These are phyloP conservation scores for Callocephalon fimbriatum DNA, from an alignment of 2,113 vertebrate genomes.

Conservation along the genomic window DNA sequence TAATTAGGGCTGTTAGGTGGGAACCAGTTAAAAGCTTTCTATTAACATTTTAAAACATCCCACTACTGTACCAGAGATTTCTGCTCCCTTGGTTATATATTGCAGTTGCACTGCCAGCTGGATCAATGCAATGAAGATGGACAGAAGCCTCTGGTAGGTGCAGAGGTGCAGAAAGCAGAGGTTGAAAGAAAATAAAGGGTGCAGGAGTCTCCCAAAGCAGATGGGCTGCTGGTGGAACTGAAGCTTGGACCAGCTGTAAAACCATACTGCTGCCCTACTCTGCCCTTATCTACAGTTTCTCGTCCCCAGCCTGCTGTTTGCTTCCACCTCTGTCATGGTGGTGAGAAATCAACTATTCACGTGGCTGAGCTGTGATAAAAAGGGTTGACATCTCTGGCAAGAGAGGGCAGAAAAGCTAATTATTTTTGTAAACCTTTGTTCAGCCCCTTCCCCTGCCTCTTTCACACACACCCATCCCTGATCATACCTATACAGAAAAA, in stretches of 20 bases:
- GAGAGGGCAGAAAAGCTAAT: constrained; percentile 31
- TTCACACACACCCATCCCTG: neutral
- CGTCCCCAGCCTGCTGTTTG: neutral
- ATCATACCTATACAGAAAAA: neutral
- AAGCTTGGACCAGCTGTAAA: neutral
- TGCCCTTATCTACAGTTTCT: neutral
- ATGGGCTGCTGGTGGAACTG: neutral
- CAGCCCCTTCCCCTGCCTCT: neutral
- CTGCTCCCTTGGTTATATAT: neutral
- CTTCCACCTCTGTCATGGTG: constrained; percentile 4
- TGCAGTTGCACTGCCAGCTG: neutral
- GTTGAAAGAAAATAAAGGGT: neutral
- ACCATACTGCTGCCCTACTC: neutral
- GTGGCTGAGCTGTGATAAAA: neutral
- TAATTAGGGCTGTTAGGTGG: neutral
- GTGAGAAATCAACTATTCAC: constrained; percentile 23
- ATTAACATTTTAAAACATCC: constrained; percentile 3
- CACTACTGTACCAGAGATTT: neutral
- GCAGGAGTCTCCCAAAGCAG: neutral
- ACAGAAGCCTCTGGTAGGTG: neutral
- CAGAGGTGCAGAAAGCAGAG: neutral
- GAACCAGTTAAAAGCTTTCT: neutral
- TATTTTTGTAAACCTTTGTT: constrained; percentile 38
- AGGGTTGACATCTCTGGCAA: neutral
- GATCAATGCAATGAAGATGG: neutral